Conservation (phyloP, 2,113 vertebrate genomes). For the Solea solea region DNA sequence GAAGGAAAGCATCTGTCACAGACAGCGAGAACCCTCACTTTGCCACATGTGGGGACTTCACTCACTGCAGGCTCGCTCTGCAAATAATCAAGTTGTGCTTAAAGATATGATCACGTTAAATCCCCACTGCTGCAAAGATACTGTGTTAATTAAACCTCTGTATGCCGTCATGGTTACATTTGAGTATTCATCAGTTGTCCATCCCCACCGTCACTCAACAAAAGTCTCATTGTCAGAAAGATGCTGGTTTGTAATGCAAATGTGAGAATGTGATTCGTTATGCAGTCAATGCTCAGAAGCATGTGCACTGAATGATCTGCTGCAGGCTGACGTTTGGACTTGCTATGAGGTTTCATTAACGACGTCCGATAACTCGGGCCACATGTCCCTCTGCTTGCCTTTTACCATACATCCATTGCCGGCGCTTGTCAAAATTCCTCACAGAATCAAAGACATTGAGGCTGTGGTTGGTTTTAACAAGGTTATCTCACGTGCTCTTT, state of each 20-base stretch:
- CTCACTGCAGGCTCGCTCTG: neutral
- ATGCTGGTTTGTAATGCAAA: slow-evolving; percentile 16
- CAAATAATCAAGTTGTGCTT: neutral
- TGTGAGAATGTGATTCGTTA: slow-evolving; percentile 23
- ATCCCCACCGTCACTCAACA: slow-evolving; percentile 4
- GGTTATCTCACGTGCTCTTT: slow-evolving; percentile 31
- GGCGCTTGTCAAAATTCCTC: slow-evolving; percentile 61
- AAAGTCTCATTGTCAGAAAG: slow-evolving; percentile 42
- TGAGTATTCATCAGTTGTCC: slow-evolving; percentile 10
- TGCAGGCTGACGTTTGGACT: slow-evolving; percentile 21
- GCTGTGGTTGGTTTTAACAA: slow-evolving; percentile 62
- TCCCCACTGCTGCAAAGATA: neutral
- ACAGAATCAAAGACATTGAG: slow-evolving; percentile 27
- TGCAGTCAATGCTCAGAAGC: slow-evolving; percentile 26
- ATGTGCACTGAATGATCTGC: slow-evolving; percentile 55
- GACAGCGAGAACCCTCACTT: slow-evolving; percentile 48
- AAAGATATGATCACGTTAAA: slow-evolving; percentile 15
- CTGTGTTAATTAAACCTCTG: neutral
- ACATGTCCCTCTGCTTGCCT: slow-evolving; percentile 47
- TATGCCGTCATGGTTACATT: slow-evolving; percentile 3
- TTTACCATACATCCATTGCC: slow-evolving; percentile 48
- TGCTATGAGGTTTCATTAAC: slow-evolving; percentile 3
- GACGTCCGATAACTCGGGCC: slow-evolving; percentile 14
- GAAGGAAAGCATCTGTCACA: slow-evolving; percentile 62
- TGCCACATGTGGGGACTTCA: slow-evolving; percentile 27